Evolutionary conservation across 2,888 invertebrate species (phyloP).

Genomic region (Patella pellucida): DNA sequence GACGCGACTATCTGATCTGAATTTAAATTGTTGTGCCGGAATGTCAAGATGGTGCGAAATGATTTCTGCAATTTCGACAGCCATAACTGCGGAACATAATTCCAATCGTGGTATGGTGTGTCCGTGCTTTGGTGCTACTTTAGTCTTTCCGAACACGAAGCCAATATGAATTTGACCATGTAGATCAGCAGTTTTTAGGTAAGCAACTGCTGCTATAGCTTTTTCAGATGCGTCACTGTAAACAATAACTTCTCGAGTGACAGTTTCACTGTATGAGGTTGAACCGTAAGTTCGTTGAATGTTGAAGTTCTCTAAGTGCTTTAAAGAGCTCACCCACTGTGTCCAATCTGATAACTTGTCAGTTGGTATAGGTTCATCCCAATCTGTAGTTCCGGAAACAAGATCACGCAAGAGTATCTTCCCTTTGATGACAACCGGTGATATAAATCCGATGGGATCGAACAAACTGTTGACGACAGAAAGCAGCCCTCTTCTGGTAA

Average conservation of each 20-base stretch:
- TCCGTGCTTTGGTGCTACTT: conserved; percentile 25
- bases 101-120: conserved; percentile 30
- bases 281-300: conserved; percentile 19
- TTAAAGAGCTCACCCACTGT: conserved; percentile 20
- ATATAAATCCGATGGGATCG: conserved; percentile 29
- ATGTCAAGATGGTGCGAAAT: conserved; percentile 13
- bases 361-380: conserved; percentile 25
- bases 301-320: conserved; percentile 17
- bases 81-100: conserved; percentile 29
- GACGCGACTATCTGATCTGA: conserved; percentile 14
- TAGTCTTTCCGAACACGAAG: conserved; percentile 31
- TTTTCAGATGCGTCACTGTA: conserved; percentile 35
- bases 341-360: conserved; percentile 16
- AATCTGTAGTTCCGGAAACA: conserved; percentile 13
- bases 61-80: conserved; percentile 13
- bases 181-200: conserved; percentile 17
- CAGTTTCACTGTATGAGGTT: background rate
- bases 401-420: conserved; percentile 24
- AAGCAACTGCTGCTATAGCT: conserved; percentile 31
- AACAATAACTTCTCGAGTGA: conserved; percentile 20
- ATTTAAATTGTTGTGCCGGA: background rate
- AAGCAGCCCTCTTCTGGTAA: conserved; percentile 27
- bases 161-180: conserved; percentile 17
- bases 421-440: conserved; percentile 25
- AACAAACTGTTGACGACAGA: conserved; percentile 29